Percentiles rank a stretch among this genome's conserved stretches.
phyloP scores from a whole-genome alignment of 2,888 invertebrate species.

The Blomia tropicalis region DNA sequence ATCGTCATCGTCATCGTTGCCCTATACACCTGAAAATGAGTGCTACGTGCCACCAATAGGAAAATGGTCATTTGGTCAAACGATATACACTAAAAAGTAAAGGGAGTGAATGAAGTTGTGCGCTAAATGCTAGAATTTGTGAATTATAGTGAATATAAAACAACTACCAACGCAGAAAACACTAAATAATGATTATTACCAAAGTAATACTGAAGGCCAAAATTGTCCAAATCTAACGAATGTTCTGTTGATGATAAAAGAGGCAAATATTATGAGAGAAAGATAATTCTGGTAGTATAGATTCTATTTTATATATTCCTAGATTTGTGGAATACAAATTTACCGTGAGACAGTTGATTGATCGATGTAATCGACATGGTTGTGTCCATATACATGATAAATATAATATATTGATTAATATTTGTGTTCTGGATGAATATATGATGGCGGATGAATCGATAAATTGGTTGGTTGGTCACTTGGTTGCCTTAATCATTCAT shows the following conservation, averaged over 20 bases:
- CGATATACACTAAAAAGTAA: too few species aligned
- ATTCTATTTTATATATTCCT: too few species aligned
- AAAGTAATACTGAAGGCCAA: not conserved
- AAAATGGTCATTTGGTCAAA: too few species aligned
- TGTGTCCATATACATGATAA: constrained; percentile 6
- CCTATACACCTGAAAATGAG: too few species aligned
- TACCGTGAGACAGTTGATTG: constrained; percentile 6
- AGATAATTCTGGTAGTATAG: too few species aligned
- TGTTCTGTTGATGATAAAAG: not conserved
- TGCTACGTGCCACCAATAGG: too few species aligned
- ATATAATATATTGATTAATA: too few species aligned
- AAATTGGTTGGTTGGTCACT: too few species aligned
- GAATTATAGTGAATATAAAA: not conserved
- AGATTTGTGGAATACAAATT: too few species aligned
- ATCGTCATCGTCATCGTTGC: too few species aligned
- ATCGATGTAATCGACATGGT: not conserved
- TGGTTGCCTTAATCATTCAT: too few species aligned
- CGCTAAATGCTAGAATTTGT: not conserved
- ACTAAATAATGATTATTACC: not conserved
- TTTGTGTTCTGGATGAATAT: not conserved
- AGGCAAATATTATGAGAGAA: not conserved
- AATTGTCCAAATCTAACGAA: constrained; percentile 12
- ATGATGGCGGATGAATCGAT: too few species aligned
- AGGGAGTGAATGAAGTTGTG: not conserved
- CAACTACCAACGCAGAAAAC: not conserved